Evolutionary conservation across 1,140 invertebrate genomes (phyloP).

Genomic region (Zaprionus africanus): DNA sequence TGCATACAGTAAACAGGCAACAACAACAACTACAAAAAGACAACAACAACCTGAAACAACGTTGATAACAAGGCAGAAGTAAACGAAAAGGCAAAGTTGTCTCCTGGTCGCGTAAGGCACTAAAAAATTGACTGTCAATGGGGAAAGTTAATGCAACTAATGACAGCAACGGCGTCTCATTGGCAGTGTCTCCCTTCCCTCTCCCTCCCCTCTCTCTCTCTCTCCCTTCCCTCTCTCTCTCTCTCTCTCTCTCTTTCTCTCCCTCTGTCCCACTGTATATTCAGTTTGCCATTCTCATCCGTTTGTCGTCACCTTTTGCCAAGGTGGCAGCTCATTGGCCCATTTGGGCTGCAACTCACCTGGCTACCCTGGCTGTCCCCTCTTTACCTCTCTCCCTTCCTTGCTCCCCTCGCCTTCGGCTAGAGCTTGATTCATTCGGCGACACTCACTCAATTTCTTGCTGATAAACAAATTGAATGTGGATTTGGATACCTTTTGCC

Average conservation of each 20-base stretch:
- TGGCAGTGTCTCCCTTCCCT: constrained; percentile 22
- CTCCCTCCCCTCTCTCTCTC: constrained; percentile 9
- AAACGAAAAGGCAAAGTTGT: neutral
- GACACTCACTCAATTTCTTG: constrained; percentile 79
- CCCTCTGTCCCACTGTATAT: neutral
- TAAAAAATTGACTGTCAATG: constrained; percentile 74
- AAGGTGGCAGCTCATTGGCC: constrained; percentile 30
- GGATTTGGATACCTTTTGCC: constrained; percentile 46
- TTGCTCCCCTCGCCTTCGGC: neutral
- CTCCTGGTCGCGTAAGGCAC: constrained; percentile 27
- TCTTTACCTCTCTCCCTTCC: neutral
- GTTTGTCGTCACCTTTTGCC: constrained; percentile 25
- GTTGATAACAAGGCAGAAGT: neutral
- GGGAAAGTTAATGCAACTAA: constrained; percentile 79
- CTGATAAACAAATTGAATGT: constrained; percentile 81
- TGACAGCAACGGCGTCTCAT: constrained; percentile 62
- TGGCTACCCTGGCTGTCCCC: neutral
- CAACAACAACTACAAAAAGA: constrained; percentile 26
- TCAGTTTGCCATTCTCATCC: constrained; percentile 10
- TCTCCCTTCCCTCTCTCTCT: neutral
- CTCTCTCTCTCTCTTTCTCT: neutral
- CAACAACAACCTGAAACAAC: constrained; percentile 16
- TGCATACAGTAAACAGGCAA: constrained; percentile 60
- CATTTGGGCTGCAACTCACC: neutral
- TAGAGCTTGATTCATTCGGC: constrained; percentile 75